Percentiles rank a stretch among this genome's conserved stretches.
Evolutionary conservation across 2,797 vertebrate genomes (phyloP).

Genomic region (Mus minutoides): DNA sequence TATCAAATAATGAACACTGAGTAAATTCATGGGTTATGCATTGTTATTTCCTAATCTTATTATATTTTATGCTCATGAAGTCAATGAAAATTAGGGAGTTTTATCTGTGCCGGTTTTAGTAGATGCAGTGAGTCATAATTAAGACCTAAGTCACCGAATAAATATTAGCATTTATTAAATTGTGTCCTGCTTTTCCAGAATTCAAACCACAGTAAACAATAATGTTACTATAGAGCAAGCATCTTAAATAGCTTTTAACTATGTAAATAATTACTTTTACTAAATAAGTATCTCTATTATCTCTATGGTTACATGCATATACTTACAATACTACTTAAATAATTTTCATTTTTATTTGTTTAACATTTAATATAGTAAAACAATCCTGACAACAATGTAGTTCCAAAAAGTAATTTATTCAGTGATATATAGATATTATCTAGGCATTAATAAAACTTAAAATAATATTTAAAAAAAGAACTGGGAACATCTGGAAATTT

Average conservation of each 20-base stretch:
- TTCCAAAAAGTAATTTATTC: background rate
- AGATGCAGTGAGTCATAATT: background rate
- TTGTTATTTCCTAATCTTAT: background rate
- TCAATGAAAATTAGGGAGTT: background rate
- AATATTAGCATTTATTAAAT: background rate
- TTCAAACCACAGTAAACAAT: background rate
- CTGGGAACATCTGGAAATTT: background rate
- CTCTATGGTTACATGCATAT: background rate
- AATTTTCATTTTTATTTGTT: background rate
- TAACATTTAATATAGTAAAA: background rate
- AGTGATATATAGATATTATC: background rate
- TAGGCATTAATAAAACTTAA: background rate
- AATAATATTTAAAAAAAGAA: background rate
- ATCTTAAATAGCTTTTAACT: background rate
- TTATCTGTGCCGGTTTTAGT: background rate
- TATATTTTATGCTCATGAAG: background rate
- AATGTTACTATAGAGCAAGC: background rate
- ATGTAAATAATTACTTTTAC: background rate
- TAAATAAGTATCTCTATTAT: background rate
- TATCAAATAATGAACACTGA: background rate
- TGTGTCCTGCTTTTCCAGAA: background rate
- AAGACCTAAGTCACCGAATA: background rate
- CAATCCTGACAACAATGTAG: background rate
- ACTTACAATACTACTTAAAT: background rate
- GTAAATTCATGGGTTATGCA: background rate